phyloP scores from a whole-genome alignment of 2,888 invertebrate species.

The Prosopocoilus inquinatus region DNA sequence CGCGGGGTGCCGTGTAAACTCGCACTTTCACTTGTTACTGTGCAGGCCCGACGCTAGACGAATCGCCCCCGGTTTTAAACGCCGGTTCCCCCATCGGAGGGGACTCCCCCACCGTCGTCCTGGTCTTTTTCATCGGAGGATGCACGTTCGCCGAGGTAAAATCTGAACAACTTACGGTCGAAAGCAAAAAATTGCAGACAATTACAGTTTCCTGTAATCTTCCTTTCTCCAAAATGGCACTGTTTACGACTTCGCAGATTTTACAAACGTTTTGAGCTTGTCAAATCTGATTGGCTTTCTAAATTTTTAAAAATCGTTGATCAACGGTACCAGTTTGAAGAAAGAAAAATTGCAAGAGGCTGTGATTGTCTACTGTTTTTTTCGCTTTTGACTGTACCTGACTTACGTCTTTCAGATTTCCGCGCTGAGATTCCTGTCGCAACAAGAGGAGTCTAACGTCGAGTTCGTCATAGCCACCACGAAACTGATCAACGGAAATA shows the following conservation, averaged over 20 bases:
- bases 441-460: constrained; percentile 77
- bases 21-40: neutral
- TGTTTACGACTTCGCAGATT: neutral
- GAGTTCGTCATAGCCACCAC: constrained; percentile 91
- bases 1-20: neutral
- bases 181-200: no score
- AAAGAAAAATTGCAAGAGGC: no score
- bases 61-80: constrained; percentile 52
- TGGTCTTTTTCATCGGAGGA: constrained; percentile 96
- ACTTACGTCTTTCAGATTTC: constrained; percentile 56
- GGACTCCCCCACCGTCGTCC: constrained; percentile 68
- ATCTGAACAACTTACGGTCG: constrained; percentile 1
- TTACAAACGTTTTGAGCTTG: no score
- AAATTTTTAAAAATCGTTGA: neutral
- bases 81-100: constrained; percentile 43
- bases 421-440: constrained; percentile 69
- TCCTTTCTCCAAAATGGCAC: no score
- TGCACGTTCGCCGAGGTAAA: constrained; percentile 87
- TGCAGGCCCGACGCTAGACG: constrained; percentile 64
- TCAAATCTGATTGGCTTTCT: no score
- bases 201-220: no score
- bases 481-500: constrained; percentile 86
- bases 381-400: neutral
- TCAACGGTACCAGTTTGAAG: neutral
- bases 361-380: no score